Percentiles rank a stretch among this genome's conserved stretches.
These are phyloP conservation scores for Astreopora myriophthalma DNA, from an alignment of 64 coral and sea anemone species.

Conservation along the genomic window DNA sequence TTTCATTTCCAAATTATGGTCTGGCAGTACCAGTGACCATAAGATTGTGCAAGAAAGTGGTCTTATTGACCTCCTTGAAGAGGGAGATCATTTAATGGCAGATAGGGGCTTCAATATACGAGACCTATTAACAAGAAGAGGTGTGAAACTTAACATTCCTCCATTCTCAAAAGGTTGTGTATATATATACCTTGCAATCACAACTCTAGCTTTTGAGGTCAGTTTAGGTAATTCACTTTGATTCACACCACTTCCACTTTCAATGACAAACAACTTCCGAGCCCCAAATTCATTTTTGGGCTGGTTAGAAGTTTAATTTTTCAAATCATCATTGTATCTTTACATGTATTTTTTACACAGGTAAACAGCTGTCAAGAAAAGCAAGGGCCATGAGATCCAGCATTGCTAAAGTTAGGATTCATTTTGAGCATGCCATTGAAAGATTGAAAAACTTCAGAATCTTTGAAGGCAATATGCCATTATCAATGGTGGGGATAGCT, in stretches of 20 bases:
- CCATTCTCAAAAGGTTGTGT: slow-evolving; percentile 5
- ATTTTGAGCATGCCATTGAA: background rate
- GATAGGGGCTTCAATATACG: slow-evolving; percentile 37
- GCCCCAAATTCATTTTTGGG: too few relatives aligned
- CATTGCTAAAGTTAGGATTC: background rate
- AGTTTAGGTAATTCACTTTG: background rate
- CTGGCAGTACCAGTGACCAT: slow-evolving; percentile 7
- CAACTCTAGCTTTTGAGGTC: background rate
- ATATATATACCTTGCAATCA: background rate
- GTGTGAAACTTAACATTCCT: slow-evolving; percentile 7
- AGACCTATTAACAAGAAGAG: slow-evolving; percentile 1
- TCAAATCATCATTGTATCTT: too few relatives aligned
- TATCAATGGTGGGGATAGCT: background rate
- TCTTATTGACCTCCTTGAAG: slow-evolving; percentile 28
- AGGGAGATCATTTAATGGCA: slow-evolving; percentile 45
- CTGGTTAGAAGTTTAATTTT: too few relatives aligned
- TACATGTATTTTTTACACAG: too few relatives aligned
- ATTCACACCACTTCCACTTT: background rate
- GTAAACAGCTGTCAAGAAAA: background rate
- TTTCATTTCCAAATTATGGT: background rate
- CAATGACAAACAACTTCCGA: too few relatives aligned
- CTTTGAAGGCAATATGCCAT: background rate
- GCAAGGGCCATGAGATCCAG: background rate
- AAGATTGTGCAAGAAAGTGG: slow-evolving; percentile 43
- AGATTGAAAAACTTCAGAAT: background rate